These are phyloP conservation scores for Acleris emargana DNA, from an alignment of 2,888 invertebrate genomes.

Conservation along the genomic window DNA sequence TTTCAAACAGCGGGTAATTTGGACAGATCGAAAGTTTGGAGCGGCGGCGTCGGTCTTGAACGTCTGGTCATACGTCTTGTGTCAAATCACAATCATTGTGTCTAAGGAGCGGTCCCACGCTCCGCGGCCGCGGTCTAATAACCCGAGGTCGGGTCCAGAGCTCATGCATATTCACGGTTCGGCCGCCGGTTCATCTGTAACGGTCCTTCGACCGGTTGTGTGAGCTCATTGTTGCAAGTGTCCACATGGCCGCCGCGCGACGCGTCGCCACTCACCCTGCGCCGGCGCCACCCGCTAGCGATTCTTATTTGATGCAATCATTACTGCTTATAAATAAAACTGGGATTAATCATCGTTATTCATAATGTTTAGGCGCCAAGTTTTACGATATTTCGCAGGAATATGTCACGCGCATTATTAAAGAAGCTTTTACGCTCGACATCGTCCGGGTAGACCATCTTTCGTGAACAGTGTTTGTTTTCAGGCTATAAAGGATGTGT, in stretches of 20 bases:
- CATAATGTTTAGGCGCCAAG: too few species aligned
- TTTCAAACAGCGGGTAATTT: slow-evolving; percentile 42
- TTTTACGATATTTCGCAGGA: too few species aligned
- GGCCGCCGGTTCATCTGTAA: slow-evolving; percentile 77
- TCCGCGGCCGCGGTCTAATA: slow-evolving; percentile 72
- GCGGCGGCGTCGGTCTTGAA: background rate
- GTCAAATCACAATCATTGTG: slow-evolving; percentile 34
- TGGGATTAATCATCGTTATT: too few species aligned
- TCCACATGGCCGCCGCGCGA: slow-evolving; percentile 54
- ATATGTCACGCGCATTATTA: too few species aligned
- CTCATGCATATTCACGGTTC: slow-evolving; percentile 81
- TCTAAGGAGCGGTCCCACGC: slow-evolving; percentile 66
- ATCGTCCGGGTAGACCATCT: too few species aligned
- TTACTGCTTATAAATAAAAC: background rate
- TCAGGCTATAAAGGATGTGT: too few species aligned
- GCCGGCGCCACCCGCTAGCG: slow-evolving; percentile 41
- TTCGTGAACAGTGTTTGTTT: too few species aligned
- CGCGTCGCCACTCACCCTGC: slow-evolving; percentile 41
- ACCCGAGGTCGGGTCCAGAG: slow-evolving; percentile 77
- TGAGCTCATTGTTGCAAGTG: slow-evolving; percentile 73
- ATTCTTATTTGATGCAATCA: slow-evolving; percentile 1
- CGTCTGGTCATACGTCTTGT: slow-evolving; percentile 15
- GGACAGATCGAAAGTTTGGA: slow-evolving; percentile 21
- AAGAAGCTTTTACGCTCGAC: too few species aligned
- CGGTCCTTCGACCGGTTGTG: slow-evolving; percentile 80